Conservation (phyloP, 92 coral and sea anemone species). For the Plumapathes pennacea region DNA sequence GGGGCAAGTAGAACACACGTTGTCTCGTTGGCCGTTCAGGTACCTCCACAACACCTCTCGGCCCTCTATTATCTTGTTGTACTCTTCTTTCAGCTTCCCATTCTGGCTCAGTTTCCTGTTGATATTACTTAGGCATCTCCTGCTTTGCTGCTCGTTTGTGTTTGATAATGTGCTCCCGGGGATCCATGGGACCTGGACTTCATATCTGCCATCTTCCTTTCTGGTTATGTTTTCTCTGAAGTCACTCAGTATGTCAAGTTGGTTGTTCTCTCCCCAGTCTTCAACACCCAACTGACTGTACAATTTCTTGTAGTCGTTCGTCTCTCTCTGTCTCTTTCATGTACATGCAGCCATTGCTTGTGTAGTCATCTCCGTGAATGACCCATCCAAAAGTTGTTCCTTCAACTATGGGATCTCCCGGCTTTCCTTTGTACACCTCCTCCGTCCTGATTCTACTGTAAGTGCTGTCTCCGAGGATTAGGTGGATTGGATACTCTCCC, state of each 20-base stretch:
- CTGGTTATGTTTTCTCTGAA: slow-evolving; percentile 41
- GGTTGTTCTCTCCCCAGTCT: slow-evolving; percentile 41
- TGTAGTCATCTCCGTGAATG: slow-evolving; percentile 31
- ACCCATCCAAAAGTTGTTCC: slow-evolving; percentile 40
- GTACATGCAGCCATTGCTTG: slow-evolving; percentile 28
- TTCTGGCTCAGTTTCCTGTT: slow-evolving; percentile 16
- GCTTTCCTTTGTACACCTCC: slow-evolving; percentile 31
- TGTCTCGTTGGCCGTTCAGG: slow-evolving; percentile 9
- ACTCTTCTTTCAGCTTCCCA: not conserved
- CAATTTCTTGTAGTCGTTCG: slow-evolving; percentile 15
- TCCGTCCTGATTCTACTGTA: slow-evolving; percentile 45
- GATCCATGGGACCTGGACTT: slow-evolving; percentile 45
- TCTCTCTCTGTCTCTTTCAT: slow-evolving; percentile 31
- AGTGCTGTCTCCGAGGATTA: slow-evolving; percentile 45
- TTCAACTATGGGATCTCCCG: slow-evolving; percentile 46
- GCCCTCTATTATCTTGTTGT: slow-evolving; percentile 11
- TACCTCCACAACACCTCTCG: slow-evolving; percentile 10
- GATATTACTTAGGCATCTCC: slow-evolving; percentile 7
- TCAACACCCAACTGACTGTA: slow-evolving; percentile 19
- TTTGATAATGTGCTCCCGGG: slow-evolving; percentile 33
- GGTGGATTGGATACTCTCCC: slow-evolving; percentile 33
- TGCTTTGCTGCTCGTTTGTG: slow-evolving; percentile 31
- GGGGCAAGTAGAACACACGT: slow-evolving; percentile 40
- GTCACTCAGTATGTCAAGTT: slow-evolving; percentile 16
- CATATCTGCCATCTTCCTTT: slow-evolving; percentile 38